phyloP scores from a whole-genome alignment of 2,113 vertebrate genomes.

The Alethe castanea region DNA sequence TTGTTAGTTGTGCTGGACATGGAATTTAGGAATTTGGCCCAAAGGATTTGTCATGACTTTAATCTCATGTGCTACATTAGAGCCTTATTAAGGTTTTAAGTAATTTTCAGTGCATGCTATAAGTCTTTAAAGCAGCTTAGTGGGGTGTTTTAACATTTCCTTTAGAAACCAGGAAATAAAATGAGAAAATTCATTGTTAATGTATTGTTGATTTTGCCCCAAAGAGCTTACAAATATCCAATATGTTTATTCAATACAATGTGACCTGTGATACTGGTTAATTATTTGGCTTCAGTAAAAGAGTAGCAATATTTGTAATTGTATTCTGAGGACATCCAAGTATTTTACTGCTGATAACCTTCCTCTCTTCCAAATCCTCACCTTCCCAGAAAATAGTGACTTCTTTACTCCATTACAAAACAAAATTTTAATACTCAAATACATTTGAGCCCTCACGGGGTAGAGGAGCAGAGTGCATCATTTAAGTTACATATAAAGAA shows the following conservation, averaged over 20 bases:
- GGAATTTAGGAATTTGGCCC: background rate
- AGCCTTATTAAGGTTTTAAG: constrained; percentile 10
- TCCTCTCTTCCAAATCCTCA: background rate
- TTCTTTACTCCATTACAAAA: background rate
- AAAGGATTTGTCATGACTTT: background rate
- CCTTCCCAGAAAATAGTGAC: background rate
- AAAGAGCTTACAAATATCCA: background rate
- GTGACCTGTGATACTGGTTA: background rate
- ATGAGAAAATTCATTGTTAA: background rate
- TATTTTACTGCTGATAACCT: background rate
- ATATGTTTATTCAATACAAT: background rate
- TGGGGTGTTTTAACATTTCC: background rate
- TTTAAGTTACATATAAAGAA: background rate
- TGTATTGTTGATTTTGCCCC: background rate
- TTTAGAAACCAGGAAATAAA: background rate
- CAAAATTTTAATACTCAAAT: background rate
- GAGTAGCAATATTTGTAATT: background rate
- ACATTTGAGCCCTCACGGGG: background rate
- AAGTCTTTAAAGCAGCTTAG: constrained; percentile 4
- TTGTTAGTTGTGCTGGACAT: background rate
- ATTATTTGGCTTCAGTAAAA: background rate
- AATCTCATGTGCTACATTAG: background rate
- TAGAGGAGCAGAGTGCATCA: background rate
- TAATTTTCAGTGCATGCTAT: background rate
- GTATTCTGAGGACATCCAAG: background rate